These are phyloP conservation scores for Drosophila sp. DNA, from an alignment of 1,140 invertebrate species.

Conservation along the genomic window DNA sequence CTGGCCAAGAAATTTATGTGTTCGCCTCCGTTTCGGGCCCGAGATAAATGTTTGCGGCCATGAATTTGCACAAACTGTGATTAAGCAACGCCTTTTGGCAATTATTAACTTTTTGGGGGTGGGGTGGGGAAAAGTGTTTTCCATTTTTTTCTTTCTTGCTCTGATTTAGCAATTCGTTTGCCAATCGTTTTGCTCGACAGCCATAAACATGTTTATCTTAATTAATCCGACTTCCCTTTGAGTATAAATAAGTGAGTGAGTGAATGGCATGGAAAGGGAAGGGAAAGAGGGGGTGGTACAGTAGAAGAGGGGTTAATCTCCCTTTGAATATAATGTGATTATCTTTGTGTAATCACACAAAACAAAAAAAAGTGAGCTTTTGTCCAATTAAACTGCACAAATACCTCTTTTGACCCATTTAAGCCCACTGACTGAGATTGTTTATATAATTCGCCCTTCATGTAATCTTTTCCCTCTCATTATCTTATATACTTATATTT, in stretches of 20 bases:
- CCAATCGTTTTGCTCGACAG: background rate
- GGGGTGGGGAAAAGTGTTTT: conserved; percentile 25
- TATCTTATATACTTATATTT: conserved; percentile 16
- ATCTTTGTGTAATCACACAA: conserved; percentile 51
- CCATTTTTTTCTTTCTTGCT: conserved; percentile 20
- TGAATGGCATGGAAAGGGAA: background rate
- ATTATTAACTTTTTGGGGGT: conserved; percentile 46
- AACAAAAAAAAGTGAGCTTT: conserved; percentile 20
- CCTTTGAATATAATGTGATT: conserved; percentile 64
- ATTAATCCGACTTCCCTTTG: conserved; percentile 8
- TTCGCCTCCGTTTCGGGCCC: conserved; percentile 4
- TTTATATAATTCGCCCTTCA: background rate
- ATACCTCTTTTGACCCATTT: conserved; percentile 52
- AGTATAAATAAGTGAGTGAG: no score
- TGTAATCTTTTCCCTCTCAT: conserved; percentile 24
- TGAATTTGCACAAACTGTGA: conserved; percentile 33
- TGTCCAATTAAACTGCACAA: conserved; percentile 63
- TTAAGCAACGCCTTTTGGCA: conserved; percentile 37
- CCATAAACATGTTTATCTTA: background rate
- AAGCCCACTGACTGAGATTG: conserved; percentile 35
- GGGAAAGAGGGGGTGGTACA: background rate
- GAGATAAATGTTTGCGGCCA: conserved; percentile 42
- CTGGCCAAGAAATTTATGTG: conserved; percentile 4
- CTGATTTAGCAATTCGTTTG: conserved; percentile 42
- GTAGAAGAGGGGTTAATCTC: conserved; percentile 24